A percentile compares a stretch with the other conserved stretches of the same genome.
Conservation (phyloP, 2,113 vertebrate species). For the Hipposideros armiger region DNA sequence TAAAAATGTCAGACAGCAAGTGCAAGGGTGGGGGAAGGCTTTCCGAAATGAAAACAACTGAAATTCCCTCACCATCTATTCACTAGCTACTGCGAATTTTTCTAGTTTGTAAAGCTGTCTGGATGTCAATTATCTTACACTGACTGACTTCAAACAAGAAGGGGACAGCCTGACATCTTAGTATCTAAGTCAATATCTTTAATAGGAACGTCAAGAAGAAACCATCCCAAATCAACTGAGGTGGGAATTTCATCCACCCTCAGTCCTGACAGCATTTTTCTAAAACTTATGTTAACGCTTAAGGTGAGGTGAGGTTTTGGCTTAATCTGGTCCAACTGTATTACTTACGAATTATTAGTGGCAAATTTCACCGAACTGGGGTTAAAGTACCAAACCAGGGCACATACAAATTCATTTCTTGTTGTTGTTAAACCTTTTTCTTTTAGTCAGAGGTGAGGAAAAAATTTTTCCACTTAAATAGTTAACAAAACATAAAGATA, state of each 20-base stretch:
- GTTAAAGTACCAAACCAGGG: slow-evolving; percentile 5
- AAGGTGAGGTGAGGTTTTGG: background rate
- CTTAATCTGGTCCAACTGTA: background rate
- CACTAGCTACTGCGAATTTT: background rate
- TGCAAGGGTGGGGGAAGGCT: background rate
- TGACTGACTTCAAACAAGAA: background rate
- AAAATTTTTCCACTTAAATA: background rate
- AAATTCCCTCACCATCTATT: background rate
- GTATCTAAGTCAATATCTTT: background rate
- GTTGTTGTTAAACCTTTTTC: background rate
- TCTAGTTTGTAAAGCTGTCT: background rate
- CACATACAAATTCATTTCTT: background rate
- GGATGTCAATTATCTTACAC: background rate
- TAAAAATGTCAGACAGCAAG: background rate
- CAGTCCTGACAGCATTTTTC: background rate
- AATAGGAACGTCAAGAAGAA: slow-evolving; percentile 58
- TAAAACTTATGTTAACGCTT: background rate
- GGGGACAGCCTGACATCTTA: background rate
- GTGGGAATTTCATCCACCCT: background rate
- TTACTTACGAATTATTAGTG: slow-evolving; percentile 17
- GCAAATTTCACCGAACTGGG: slow-evolving; percentile 10
- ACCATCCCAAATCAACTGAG: background rate
- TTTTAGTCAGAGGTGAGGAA: slow-evolving; percentile 10
- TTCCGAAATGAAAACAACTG: slow-evolving; percentile 14
- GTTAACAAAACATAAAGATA: slow-evolving; percentile 27